Conservation (phyloP, 2,113 vertebrate genomes). For the Hemiscyllium ocellatum region DNA sequence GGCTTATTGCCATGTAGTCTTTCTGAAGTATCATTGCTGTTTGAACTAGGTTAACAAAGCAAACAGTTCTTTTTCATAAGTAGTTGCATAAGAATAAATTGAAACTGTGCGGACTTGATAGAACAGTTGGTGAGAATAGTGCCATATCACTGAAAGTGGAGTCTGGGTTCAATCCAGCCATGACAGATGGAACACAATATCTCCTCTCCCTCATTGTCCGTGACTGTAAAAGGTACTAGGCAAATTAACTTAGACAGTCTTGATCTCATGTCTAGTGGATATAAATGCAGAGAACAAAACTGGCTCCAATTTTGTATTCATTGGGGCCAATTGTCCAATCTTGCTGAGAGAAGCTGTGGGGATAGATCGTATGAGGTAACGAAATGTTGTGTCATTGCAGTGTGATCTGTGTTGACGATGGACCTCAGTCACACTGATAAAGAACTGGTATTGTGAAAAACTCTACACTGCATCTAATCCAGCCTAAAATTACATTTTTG, state of each 20-base stretch:
- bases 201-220: conserved; percentile 11
- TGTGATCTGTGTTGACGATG: neutral
- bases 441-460: neutral
- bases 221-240: neutral
- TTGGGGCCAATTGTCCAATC: neutral
- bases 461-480: neutral
- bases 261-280: neutral
- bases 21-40: neutral
- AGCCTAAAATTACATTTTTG: neutral
- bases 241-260: conserved; percentile 20
- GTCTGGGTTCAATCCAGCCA: neutral
- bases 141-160: neutral
- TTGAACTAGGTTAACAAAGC: neutral
- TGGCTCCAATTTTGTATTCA: neutral
- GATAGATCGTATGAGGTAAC: neutral
- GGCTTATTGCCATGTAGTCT: neutral
- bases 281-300: neutral
- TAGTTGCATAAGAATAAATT: neutral
- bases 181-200: conserved; percentile 12
- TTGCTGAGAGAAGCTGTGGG: neutral
- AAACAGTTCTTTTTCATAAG: conserved; percentile 2
- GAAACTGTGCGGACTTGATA: neutral
- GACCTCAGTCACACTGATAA: neutral
- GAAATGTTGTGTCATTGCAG: neutral
- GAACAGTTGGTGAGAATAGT: conserved; percentile 18